These are phyloP conservation scores for Neoaliturus tenellus DNA, from an alignment of 2,888 invertebrate genomes.

Conservation along the genomic window DNA sequence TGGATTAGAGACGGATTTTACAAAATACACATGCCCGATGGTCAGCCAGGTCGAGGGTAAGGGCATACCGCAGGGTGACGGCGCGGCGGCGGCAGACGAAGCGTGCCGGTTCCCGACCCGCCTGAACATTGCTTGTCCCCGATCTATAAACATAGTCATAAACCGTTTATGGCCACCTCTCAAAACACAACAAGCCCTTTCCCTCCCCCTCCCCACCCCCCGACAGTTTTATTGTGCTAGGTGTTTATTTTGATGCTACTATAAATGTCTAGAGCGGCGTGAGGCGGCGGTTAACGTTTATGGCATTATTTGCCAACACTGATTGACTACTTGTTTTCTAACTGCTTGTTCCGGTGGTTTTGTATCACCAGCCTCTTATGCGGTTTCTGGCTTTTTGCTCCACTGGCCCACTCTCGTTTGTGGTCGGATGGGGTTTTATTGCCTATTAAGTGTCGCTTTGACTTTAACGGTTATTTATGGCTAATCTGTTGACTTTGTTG, in stretches of 20 bases:
- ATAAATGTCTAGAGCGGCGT: constrained; percentile 52
- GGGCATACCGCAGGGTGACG: too few species aligned
- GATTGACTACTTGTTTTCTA: constrained; percentile 44
- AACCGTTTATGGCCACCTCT: constrained; percentile 55
- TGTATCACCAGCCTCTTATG: background rate
- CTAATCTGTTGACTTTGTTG: too few species aligned
- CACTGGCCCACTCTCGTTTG: background rate
- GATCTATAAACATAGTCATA: constrained; percentile 59
- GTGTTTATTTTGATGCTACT: constrained; percentile 58
- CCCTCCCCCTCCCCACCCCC: background rate
- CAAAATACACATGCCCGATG: too few species aligned
- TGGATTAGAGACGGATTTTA: too few species aligned
- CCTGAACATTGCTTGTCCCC: constrained; percentile 55
- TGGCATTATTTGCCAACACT: constrained; percentile 47
- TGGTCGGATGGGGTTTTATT: background rate
- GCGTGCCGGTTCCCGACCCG: constrained; percentile 36
- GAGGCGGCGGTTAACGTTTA: constrained; percentile 25
- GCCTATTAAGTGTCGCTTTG: too few species aligned
- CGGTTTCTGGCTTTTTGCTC: background rate
- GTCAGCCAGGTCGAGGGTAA: too few species aligned
- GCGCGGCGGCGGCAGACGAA: background rate
- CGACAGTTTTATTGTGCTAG: constrained; percentile 52
- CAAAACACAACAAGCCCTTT: constrained; percentile 52
- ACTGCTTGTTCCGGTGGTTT: constrained; percentile 21
- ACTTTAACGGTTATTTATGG: too few species aligned